A percentile compares a stretch with the other conserved stretches of the same genome.
Conservation (phyloP, 2,113 vertebrate genomes). For the Myotis davidii region DNA sequence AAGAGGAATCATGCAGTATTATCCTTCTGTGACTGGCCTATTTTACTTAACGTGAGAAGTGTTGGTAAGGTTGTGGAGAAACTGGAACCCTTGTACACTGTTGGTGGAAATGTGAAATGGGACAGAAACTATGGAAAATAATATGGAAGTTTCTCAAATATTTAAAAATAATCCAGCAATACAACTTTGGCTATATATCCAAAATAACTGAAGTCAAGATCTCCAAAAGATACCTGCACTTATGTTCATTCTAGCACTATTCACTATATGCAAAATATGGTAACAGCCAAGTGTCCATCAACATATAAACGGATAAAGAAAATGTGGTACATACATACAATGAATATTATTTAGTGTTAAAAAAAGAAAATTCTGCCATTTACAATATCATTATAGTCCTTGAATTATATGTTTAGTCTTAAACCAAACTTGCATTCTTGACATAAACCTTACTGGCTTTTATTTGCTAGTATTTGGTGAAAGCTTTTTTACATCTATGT, state of each 20-base stretch:
- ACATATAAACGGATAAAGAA: neutral
- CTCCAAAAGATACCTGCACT: neutral
- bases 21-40: neutral
- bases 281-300: neutral
- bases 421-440: neutral
- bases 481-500: neutral
- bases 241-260: neutral
- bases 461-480: neutral
- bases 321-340: neutral
- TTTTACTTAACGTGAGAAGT: neutral
- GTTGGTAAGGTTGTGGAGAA: neutral
- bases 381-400: neutral
- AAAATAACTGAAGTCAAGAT: neutral
- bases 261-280: neutral
- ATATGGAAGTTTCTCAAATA: neutral
- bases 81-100: neutral
- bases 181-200: neutral
- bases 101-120: neutral
- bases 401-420: neutral
- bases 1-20: neutral
- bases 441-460: neutral
- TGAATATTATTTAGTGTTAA: neutral
- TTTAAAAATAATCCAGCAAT: neutral
- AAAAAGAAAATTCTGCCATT: neutral
- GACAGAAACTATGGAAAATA: neutral